Base-by-base conservation (phyloP, 1,140 invertebrate genomes). In the Cepaea nemoralis region DNA sequence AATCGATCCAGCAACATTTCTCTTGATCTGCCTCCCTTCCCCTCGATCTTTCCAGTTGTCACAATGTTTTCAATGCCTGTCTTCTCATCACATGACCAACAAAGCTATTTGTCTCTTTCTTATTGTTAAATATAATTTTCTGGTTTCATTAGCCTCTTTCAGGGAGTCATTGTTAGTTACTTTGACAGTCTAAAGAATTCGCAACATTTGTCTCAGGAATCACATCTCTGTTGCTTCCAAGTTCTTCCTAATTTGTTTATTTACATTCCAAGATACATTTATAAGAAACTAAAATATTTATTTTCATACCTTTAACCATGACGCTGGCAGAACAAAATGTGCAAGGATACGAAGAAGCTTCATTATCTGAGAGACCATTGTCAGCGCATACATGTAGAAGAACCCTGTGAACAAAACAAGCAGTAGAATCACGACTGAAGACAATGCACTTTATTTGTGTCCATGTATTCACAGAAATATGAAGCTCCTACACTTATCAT, bases 291-390 rank as follows among this genome's bases (percentile, higher is more conserved):
- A 10, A 8, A 45, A 45, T 10, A 8, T 10, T 45, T 19, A 45
- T 19, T 10, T 45, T 45, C 10, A 70, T 48, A 74, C 71, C 71
- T 45, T 48, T 42, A 74, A 45, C 71, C 71, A 74, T 50, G 71
- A 74, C 2, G 71, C 39, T 19, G 71, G 71, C 40, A 74, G 22
- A n/a, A 74, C 6, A 33, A 33, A 42, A 16, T 74, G 71, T 27
- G 31, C n/a, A 39, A 74, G 1, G 27, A 74, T 48, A 39, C 71
- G 71, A 2, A 74, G 12, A 2, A 74, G 71, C 50, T 35, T 74
- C 22, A 12, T 6, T 19, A 74, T 33, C n/a, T 74, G 71, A 48
- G n/a, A 48, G 1, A 74, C 1, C 2, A 74, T 24, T 33, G 71
- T 74, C 27, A 48, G n/a, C 19, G 10, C 71, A 50, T 74, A 74